Base-by-base conservation (phyloP, 2,113 vertebrate genomes). In the Erythrolamprus reginae region DNA sequence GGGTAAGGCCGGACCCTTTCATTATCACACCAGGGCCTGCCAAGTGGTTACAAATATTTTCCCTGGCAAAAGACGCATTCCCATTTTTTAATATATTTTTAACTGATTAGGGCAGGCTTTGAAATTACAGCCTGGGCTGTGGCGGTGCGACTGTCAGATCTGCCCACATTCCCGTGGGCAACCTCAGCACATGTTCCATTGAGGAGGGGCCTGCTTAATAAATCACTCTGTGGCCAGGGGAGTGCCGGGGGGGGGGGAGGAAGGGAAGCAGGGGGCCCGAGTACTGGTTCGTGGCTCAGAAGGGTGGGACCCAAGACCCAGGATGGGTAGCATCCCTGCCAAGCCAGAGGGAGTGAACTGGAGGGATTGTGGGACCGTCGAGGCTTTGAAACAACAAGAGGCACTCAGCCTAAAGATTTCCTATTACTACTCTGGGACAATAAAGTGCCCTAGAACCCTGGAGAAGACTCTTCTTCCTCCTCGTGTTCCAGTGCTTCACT, bases 71-170 rank as follows among this genome's bases (percentile, higher is more conserved):
- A 90, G 93, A 94, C 93, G 92, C 94, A 95, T 94, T 96, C 95
- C 95, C 94, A 95, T 95, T 96, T 96, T 95, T 96, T 96, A 94
- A 96, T 96, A 96, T 96, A 96, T 96, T 96, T 96, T 96, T 96
- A 96, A 96, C 96, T 96, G 0, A 96, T 93, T 33, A 24, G 90
- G 95, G 91, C 92, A 92, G 94, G 94, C 93, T 95, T 95, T 94
- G 95, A 96, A 96, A 96, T 96, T 96, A 96, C 92, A 96, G 95
- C 95, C 96, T 96, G 94, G 90, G 95, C 94, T 95, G 95, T 95
- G 95, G 96, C 92, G 94, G 96, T 95, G 95, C 94, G 94, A 95
- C 95, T 95, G 95, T 96, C 94, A 95, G 96, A 96, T 95, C 96
- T 96, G 94, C 95, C 96, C 96, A 96, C 95, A 96, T 96, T 96